A percentile compares a stretch with the other conserved stretches of the same genome.
These are phyloP conservation scores for Trachelus troglodyta DNA, from an alignment of 2,888 invertebrate species.

Conservation along the genomic window DNA sequence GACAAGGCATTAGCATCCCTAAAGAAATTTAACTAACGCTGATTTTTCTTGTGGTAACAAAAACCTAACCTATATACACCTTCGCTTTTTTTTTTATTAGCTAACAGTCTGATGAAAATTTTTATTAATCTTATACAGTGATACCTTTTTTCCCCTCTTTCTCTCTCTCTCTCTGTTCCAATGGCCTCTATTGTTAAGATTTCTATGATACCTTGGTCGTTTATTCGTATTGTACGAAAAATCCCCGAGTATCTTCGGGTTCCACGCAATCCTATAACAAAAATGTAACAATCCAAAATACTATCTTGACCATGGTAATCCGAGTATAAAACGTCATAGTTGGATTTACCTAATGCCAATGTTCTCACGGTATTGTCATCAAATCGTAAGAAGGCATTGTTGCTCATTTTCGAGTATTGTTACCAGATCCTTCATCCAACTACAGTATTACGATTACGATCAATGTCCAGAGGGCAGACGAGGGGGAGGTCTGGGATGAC, in stretches of 20 bases:
- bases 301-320: conserved; percentile 26
- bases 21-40: conserved; percentile 18
- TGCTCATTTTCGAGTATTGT: conserved; percentile 28
- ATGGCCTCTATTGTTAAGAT: neutral
- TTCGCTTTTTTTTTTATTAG: neutral
- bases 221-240: neutral
- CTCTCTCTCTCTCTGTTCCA: neutral
- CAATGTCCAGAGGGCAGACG: conserved; percentile 13
- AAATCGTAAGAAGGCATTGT: conserved; percentile 32
- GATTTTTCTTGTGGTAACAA: neutral
- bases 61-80: neutral
- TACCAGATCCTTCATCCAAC: conserved; percentile 26
- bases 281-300: neutral
- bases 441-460: conserved; percentile 35
- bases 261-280: neutral
- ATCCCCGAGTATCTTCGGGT: neutral
- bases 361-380: conserved; percentile 33
- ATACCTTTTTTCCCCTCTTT: neutral
- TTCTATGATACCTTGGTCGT: neutral
- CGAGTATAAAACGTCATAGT: conserved; percentile 26
- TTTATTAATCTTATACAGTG: neutral
- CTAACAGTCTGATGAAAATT: neutral
- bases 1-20: conserved; percentile 1
- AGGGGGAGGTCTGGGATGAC: neutral
- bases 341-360: conserved; percentile 38